Conservation (phyloP, 1,140 invertebrate species). For the Wasmannia auropunctata region DNA sequence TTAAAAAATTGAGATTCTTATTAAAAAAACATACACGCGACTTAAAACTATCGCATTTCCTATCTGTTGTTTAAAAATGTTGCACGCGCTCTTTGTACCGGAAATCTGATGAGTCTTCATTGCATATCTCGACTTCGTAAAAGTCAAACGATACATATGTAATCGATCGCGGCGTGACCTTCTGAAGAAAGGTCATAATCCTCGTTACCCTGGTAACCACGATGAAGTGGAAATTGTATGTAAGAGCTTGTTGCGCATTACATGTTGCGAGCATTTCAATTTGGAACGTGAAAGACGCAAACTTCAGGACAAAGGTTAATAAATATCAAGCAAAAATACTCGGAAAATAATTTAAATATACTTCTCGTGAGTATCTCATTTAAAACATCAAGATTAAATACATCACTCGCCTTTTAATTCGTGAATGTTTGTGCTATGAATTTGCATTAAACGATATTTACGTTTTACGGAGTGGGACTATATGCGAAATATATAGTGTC, state of each 20-base stretch:
- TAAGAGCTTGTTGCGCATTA: slow-evolving; percentile 8
- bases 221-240: background rate
- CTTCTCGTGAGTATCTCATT: background rate
- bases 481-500: background rate
- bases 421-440: background rate
- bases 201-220: slow-evolving; percentile 50
- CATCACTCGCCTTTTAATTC: background rate
- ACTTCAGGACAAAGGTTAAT: background rate
- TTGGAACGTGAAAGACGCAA: background rate
- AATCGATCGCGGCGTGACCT: slow-evolving; percentile 37
- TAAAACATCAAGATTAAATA: background rate
- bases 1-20: background rate
- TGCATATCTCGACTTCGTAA: background rate
- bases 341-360: background rate
- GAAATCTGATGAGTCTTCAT: background rate
- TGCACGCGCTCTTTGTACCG: background rate
- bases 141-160: slow-evolving; percentile 34
- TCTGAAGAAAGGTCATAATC: slow-evolving; percentile 15
- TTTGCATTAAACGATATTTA: background rate
- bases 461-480: background rate
- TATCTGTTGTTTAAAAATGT: background rate
- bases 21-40: background rate
- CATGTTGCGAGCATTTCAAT: background rate
- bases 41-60: background rate
- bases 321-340: background rate